phyloP scores from a whole-genome alignment of 2,113 vertebrate genomes.

The Mola mola region DNA sequence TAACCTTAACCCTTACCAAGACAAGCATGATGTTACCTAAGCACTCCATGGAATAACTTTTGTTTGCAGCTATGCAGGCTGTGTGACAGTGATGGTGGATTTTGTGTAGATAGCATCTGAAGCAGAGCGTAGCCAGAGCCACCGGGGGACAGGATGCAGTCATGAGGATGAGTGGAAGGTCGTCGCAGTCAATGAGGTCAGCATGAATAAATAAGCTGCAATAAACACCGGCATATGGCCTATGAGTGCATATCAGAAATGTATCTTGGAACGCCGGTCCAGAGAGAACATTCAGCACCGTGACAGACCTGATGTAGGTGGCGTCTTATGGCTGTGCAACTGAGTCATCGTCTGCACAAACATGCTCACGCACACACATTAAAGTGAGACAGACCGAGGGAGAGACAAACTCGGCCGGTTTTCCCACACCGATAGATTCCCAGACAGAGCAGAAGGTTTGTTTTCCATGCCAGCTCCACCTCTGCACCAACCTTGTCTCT shows the following conservation, averaged over 20 bases:
- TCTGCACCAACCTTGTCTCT: constrained; percentile 62
- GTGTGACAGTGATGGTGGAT: constrained; percentile 5
- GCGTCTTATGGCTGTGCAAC: constrained; percentile 27
- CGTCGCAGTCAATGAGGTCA: constrained; percentile 72
- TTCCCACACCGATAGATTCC: constrained; percentile 51
- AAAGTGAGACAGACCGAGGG: too few species aligned
- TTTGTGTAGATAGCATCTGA: constrained; percentile 57
- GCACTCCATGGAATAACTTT: constrained; percentile 46
- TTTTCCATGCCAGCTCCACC: constrained; percentile 60
- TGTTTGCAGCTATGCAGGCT: constrained; percentile 38
- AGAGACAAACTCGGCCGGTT: constrained; percentile 28
- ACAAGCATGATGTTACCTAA: constrained; percentile 12
- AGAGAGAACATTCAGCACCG: background rate
- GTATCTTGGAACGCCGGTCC: background rate
- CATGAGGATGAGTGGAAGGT: constrained; percentile 80
- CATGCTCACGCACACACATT: too few species aligned
- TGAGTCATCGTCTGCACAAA: constrained; percentile 22
- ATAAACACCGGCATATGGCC: constrained; percentile 47
- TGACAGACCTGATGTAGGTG: constrained; percentile 46
- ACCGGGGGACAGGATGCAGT: constrained; percentile 70
- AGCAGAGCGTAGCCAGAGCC: constrained; percentile 64
- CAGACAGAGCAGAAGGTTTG: constrained; percentile 59
- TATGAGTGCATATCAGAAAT: constrained; percentile 4
- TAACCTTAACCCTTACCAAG: constrained; percentile 18
- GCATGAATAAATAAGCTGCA: constrained; percentile 70